Evolutionary conservation across 2,888 invertebrate genomes (phyloP).

Genomic region (Oligia latruncula): DNA sequence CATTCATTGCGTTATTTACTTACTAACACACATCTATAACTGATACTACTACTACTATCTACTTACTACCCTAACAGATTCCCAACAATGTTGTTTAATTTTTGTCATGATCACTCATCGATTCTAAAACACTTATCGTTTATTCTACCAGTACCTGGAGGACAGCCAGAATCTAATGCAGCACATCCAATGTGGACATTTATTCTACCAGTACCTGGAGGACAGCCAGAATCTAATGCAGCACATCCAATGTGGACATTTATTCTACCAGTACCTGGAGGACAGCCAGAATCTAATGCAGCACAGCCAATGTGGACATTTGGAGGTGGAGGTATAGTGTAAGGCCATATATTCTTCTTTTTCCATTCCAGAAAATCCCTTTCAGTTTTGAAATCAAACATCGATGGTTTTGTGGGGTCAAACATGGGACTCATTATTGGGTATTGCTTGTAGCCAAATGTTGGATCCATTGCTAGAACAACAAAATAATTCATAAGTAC

Average conservation of each 20-base stretch:
- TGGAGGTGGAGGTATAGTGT: no score
- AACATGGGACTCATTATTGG: not conserved
- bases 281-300: not conserved
- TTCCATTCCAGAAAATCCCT: not conserved
- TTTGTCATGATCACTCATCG: not conserved
- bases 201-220: no score
- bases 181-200: no score
- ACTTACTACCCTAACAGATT: no score
- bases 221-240: no score
- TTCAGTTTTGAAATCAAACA: not conserved
- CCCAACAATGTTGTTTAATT: not conserved
- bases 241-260: no score
- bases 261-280: not conserved
- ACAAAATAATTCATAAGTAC: constrained; percentile 12
- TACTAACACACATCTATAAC: no score
- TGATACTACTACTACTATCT: no score
- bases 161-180: not conserved
- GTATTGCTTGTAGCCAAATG: not conserved
- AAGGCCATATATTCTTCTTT: not conserved
- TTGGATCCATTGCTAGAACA: not conserved
- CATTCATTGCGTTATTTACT: no score
- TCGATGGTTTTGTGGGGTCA: not conserved
- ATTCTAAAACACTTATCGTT: not conserved
- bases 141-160: not conserved
- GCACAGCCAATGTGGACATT: not conserved